Evolutionary conservation across 2,797 vertebrate genomes (phyloP), one percentile per base, ranked within the genome.

Genomic region (Mycteria americana): DNA sequence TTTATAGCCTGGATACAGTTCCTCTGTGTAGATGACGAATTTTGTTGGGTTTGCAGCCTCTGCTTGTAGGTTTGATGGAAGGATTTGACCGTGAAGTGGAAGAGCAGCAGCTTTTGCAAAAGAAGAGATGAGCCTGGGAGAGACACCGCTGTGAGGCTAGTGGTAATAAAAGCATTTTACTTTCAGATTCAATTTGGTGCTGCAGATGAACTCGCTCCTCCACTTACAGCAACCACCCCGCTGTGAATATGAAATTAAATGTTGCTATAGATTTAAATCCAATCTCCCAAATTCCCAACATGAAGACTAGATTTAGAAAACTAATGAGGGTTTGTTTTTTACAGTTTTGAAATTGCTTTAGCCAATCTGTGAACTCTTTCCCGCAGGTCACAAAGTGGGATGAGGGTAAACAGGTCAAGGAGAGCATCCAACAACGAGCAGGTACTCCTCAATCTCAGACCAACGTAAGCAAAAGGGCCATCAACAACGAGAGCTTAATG

Each of bases 321-420:
- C 39, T 68, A 89, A 93, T 86, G 84, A 96, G 91, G 62, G 62
- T 51, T 93, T 95, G 88, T 91, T 97, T 95, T 53, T 28, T 28
- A 37, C 92, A 74, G 70, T 84, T 95, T 79, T 57, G 84, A 43
- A 85, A 96, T 82, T 31, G 91, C 86, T 85, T 39, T 6, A 5
- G 62, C 88, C 16, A 45, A 84, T 70, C 94, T 72, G 82, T 56
- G 84, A 95, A 79, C 90, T 72, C 74, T n/a, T 95, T 82, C 83
- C 90, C 0, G 5, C 48, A 3, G 91, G 30, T 59, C 84, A 45
- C 1, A 0, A 54, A 63, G 81, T 4, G 33, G 65, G 50, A 67
- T 57, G 70, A 79, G 41, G 27, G 75, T 13, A 68, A 88, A 80
- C 41, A 87, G 59, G 82, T 13, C 39, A 72, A 57, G 68, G 54